These are phyloP conservation scores for Cryptoprocta ferox DNA, from an alignment of 2,797 vertebrate genomes.

Conservation along the genomic window DNA sequence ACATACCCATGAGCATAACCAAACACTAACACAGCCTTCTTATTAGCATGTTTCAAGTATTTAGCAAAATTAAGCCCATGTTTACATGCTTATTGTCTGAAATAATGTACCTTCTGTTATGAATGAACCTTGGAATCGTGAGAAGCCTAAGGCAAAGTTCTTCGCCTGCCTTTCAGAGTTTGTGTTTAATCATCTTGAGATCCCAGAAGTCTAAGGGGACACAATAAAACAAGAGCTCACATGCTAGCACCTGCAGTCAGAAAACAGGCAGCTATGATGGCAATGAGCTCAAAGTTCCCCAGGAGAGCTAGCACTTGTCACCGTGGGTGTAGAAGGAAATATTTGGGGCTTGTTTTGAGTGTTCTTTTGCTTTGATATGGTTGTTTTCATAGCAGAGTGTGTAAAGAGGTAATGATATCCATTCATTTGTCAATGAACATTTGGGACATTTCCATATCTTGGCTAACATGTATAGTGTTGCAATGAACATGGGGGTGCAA, in stretches of 20 bases:
- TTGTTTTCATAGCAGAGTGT: neutral
- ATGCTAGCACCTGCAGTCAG: neutral
- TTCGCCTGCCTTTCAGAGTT: neutral
- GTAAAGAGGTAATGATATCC: neutral
- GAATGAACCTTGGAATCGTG: conserved; percentile 58
- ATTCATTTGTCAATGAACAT: neutral
- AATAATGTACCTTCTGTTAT: conserved; percentile 44
- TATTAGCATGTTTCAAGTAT: conserved; percentile 51
- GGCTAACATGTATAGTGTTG: neutral
- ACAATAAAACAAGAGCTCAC: neutral
- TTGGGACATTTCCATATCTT: neutral
- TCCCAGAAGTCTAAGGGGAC: neutral
- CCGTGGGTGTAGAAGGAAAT: neutral
- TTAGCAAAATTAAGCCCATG: conserved; percentile 46
- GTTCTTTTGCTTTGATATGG: neutral
- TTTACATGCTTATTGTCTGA: conserved; percentile 35
- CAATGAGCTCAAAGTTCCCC: neutral
- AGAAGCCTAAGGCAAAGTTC: conserved; percentile 19
- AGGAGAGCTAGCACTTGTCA: neutral
- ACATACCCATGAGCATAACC: neutral
- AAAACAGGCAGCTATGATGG: neutral
- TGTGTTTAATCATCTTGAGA: neutral
- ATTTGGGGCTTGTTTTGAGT: neutral
- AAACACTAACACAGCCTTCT: neutral
- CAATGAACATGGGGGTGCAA: neutral